Evolutionary conservation across 2,113 vertebrate genomes (phyloP).

Genomic region (Xiphophorus hellerii): DNA sequence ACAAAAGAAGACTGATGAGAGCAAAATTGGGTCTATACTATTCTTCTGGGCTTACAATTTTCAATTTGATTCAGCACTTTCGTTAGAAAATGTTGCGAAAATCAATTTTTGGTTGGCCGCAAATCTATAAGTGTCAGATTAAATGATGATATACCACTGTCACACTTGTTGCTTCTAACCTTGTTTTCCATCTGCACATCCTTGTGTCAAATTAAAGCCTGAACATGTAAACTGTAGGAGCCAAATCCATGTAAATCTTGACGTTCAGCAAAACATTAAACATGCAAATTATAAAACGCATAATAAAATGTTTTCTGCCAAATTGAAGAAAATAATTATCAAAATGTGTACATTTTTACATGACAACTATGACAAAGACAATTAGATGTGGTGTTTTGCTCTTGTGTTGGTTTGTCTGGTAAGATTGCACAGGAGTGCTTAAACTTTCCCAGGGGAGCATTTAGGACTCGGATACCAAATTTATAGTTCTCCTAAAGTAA

Average conservation of each 20-base stretch:
- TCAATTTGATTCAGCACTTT: conserved; percentile 24
- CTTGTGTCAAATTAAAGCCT: conserved; percentile 5
- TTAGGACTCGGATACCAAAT: background rate
- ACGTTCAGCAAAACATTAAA: conserved; percentile 2
- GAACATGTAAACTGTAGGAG: conserved; percentile 10
- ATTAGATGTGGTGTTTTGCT: background rate
- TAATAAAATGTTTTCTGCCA: background rate
- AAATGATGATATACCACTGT: conserved; percentile 22
- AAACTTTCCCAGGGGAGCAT: background rate
- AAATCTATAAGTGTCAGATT: conserved; percentile 38
- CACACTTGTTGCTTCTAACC: conserved; percentile 8
- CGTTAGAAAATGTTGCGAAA: conserved; percentile 17
- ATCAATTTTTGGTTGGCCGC: conserved; percentile 45
- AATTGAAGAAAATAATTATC: conserved; percentile 8
- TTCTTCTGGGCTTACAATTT: conserved; percentile 16
- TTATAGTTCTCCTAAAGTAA: background rate
- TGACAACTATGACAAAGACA: background rate
- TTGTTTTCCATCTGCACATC: background rate
- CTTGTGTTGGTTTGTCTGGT: background rate
- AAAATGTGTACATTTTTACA: no score
- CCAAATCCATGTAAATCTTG: conserved; percentile 24
- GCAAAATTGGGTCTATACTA: conserved; percentile 10
- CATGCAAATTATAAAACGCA: conserved; percentile 9
- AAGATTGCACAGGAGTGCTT: background rate
- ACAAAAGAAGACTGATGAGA: conserved; percentile 23